A percentile compares a stretch with the other conserved stretches of the same genome.
These are phyloP conservation scores for Labia minor DNA, from an alignment of 2,888 invertebrate genomes.

Conservation along the genomic window DNA sequence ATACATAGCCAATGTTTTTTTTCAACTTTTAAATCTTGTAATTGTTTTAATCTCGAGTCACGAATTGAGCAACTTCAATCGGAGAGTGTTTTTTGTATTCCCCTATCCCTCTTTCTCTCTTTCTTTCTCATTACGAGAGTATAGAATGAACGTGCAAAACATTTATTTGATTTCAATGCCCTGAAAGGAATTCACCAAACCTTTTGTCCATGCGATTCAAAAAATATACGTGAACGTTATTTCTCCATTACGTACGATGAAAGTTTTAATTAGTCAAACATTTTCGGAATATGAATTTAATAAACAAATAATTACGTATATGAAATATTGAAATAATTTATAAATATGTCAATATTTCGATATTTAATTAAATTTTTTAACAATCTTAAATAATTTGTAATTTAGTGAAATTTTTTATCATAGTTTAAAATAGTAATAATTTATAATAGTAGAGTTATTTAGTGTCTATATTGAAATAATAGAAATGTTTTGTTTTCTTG, in stretches of 20 bases:
- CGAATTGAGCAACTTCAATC: background rate
- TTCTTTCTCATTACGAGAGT: background rate
- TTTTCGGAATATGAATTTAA: too few relatives aligned
- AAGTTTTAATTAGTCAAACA: background rate
- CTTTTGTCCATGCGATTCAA: background rate
- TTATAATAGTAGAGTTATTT: too few relatives aligned
- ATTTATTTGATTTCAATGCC: background rate
- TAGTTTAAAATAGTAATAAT: too few relatives aligned
- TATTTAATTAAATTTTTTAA: too few relatives aligned
- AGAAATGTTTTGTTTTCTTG: too few relatives aligned
- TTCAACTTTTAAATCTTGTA: slow-evolving; percentile 4
- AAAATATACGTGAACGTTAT: background rate
- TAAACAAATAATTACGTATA: too few relatives aligned
- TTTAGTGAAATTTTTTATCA: too few relatives aligned
- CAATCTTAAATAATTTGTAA: too few relatives aligned
- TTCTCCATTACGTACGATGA: background rate
- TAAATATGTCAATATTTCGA: too few relatives aligned
- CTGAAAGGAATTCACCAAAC: background rate
- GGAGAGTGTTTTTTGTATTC: too few relatives aligned
- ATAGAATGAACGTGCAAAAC: background rate
- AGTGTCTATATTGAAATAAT: too few relatives aligned
- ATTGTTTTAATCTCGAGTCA: slow-evolving; percentile 8
- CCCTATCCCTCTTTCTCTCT: background rate
- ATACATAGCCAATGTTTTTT: background rate
- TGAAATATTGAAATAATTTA: too few relatives aligned